phyloP scores from a whole-genome alignment of 2,797 vertebrate genomes.

The Calcarius lapponicus region DNA sequence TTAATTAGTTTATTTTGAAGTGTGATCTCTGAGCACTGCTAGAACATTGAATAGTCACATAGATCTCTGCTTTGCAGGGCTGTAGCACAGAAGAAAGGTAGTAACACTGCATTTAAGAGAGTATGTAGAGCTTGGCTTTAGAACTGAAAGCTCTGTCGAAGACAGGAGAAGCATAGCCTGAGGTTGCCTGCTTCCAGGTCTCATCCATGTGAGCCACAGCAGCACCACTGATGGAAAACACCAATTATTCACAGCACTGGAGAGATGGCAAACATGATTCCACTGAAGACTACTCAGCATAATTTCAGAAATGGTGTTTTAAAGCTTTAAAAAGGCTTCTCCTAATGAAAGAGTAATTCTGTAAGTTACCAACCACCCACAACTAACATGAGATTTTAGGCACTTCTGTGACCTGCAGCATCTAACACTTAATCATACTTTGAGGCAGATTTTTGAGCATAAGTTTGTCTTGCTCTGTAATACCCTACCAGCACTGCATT shows the following conservation, averaged over 20 bases:
- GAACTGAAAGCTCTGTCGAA: not conserved
- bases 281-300: not conserved
- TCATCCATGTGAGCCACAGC: rapidly evolving
- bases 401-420: not conserved
- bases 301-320: not conserved
- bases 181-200: not conserved
- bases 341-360: not conserved
- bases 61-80: not conserved
- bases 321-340: not conserved
- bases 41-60: not conserved
- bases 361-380: not conserved
- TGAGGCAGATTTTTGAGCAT: not conserved
- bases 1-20: not conserved
- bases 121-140: not conserved
- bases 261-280: not conserved
- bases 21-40: not conserved
- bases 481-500: not conserved
- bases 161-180: not conserved
- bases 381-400: not conserved
- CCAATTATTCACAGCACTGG: not conserved
- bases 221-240: not conserved
- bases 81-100: not conserved
- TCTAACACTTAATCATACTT: not conserved
- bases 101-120: not conserved
- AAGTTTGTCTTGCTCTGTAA: not conserved